Conservation (phyloP, 2,113 vertebrate species). For the Ptychochromis oligacanthus region DNA sequence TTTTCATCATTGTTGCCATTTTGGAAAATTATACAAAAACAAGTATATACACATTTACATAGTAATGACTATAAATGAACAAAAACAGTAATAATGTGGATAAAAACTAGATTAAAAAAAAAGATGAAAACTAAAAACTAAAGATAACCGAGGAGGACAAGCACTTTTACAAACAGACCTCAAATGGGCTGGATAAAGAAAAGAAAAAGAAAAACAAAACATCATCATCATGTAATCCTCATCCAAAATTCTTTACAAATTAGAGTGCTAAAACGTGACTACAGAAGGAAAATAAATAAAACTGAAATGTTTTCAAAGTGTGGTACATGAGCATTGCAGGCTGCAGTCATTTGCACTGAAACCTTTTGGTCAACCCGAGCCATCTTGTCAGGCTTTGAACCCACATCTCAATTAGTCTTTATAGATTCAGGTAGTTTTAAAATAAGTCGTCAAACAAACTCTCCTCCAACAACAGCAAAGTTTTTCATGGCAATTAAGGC, state of each 20-base stretch:
- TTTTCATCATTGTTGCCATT: background rate
- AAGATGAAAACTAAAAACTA: background rate
- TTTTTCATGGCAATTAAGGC: background rate
- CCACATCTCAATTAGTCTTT: background rate
- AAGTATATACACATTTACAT: background rate
- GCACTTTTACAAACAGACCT: background rate
- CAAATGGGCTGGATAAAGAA: background rate
- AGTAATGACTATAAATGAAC: background rate
- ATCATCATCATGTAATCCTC: background rate
- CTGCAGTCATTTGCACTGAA: background rate
- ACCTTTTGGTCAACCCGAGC: background rate
- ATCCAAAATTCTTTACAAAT: background rate
- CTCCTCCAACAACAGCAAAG: background rate
- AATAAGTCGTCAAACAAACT: background rate
- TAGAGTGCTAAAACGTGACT: background rate
- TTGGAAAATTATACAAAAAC: background rate
- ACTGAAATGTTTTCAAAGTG: background rate
- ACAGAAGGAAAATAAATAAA: background rate
- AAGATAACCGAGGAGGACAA: background rate
- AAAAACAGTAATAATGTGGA: background rate
- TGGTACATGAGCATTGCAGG: background rate
- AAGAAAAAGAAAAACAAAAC: rapidly evolving
- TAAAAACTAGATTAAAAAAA: background rate
- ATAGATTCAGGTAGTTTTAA: rapidly evolving
- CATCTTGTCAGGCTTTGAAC: background rate